Evolutionary conservation across 2,888 invertebrate species (phyloP).

Genomic region (Tricholauxania praeusta): DNA sequence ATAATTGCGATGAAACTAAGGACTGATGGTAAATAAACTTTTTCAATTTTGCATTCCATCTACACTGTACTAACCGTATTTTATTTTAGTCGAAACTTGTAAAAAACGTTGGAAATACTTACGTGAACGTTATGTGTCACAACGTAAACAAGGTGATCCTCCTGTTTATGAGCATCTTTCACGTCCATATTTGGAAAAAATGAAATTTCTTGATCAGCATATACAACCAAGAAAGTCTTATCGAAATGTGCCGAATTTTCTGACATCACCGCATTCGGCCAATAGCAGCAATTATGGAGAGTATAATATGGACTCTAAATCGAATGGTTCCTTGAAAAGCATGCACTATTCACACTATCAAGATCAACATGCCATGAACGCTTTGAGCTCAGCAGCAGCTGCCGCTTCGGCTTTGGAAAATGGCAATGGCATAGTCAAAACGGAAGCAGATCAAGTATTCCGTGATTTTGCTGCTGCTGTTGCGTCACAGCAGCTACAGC

Average conservation of each 20-base stretch:
- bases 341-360: constrained; percentile 57
- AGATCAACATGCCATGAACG: constrained; percentile 57
- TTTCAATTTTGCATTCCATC: neutral
- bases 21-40: constrained; percentile 61
- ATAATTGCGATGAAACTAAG: constrained; percentile 64
- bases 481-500: constrained; percentile 62
- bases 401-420: constrained; percentile 52
- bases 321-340: constrained; percentile 63
- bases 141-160: constrained; percentile 67
- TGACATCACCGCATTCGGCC: constrained; percentile 64
- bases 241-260: constrained; percentile 64
- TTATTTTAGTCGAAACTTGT: constrained; percentile 63
- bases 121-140: constrained; percentile 67
- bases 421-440: constrained; percentile 60
- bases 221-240: constrained; percentile 68
- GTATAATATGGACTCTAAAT: constrained; percentile 66
- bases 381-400: constrained; percentile 55
- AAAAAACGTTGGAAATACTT: constrained; percentile 68
- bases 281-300: constrained; percentile 63
- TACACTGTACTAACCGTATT: neutral
- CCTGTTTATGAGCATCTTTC: constrained; percentile 67
- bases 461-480: constrained; percentile 64
- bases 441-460: constrained; percentile 64
- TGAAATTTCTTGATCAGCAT: constrained; percentile 68
- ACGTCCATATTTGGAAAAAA: constrained; percentile 67